phyloP scores from a whole-genome alignment of 2,888 invertebrate species.

The Bembecia ichneumoniformis region DNA sequence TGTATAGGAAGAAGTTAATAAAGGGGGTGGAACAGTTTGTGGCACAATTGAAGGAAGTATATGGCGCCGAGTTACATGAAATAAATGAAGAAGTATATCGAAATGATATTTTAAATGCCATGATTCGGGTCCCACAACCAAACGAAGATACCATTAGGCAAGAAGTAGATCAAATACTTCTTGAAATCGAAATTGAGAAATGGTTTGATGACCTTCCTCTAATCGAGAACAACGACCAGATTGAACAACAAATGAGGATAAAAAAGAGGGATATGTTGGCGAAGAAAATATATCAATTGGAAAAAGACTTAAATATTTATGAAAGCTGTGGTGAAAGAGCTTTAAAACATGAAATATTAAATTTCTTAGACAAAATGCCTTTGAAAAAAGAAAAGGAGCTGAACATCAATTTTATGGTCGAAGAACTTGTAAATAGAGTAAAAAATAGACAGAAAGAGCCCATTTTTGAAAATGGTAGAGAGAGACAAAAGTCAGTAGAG shows the following conservation, averaged over 20 bases:
- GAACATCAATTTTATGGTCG: slow-evolving; percentile 29
- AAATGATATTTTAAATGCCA: slow-evolving; percentile 27
- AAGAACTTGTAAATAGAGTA: slow-evolving; percentile 35
- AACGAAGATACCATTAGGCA: slow-evolving; percentile 26
- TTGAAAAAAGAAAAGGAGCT: slow-evolving; percentile 16
- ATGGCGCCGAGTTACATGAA: slow-evolving; percentile 21
- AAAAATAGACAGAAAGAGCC: slow-evolving; percentile 20
- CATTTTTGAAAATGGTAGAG: neutral
- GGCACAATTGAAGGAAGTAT: slow-evolving; percentile 24
- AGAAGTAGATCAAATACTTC: slow-evolving; percentile 39
- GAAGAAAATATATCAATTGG: slow-evolving; percentile 32
- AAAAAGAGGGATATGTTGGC: slow-evolving; percentile 30
- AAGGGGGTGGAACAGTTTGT: slow-evolving; percentile 26
- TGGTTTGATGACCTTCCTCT: slow-evolving; percentile 44
- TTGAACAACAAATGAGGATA: slow-evolving; percentile 21
- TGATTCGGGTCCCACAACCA: slow-evolving; percentile 40
- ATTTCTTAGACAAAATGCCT: slow-evolving; percentile 27
- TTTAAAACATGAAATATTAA: slow-evolving; percentile 27
- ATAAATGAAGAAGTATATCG: slow-evolving; percentile 21
- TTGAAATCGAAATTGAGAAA: slow-evolving; percentile 39
- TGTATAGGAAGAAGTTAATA: slow-evolving; percentile 33
- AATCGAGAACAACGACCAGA: slow-evolving; percentile 13
- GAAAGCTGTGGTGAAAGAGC: slow-evolving; percentile 15
- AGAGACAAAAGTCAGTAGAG: slow-evolving; percentile 16
- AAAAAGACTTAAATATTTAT: slow-evolving; percentile 14